Conservation (phyloP, 1,140 invertebrate species). For the Sarcophaga bullata region DNA sequence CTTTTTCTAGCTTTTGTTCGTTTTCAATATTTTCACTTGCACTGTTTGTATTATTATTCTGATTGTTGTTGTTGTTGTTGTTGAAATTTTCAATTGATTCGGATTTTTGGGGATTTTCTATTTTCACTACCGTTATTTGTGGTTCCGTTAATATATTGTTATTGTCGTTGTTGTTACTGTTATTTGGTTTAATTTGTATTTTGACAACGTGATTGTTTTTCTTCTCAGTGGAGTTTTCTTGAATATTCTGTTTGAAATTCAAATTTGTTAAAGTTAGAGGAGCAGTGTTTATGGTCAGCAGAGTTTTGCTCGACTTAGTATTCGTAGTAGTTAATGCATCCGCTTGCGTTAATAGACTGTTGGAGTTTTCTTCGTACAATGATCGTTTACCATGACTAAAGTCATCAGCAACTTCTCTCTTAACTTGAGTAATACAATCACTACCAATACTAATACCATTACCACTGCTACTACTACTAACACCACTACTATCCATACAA, state of each 20-base stretch:
- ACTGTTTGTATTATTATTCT: neutral
- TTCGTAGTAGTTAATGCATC: constrained; percentile 43
- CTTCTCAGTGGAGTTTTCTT: constrained; percentile 4
- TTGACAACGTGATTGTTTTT: constrained; percentile 53
- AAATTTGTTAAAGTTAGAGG: neutral
- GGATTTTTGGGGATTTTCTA: constrained; percentile 45
- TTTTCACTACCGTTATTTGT: constrained; percentile 48
- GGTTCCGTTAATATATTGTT: constrained; percentile 41
- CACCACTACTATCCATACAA: neutral
- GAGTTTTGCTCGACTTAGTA: constrained; percentile 49
- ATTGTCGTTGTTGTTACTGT: constrained; percentile 44
- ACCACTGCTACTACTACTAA: neutral
- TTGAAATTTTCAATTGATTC: constrained; percentile 11
- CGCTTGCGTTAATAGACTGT: constrained; percentile 43
- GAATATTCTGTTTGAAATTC: constrained; percentile 44
- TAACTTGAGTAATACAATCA: constrained; percentile 19
- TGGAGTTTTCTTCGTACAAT: constrained; percentile 48
- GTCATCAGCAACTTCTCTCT: constrained; percentile 29
- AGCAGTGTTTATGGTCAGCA: constrained; percentile 57
- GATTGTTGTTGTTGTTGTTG: constrained; percentile 15
- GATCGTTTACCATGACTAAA: constrained; percentile 55
- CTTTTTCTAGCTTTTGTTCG: constrained; percentile 16
- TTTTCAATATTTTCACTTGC: constrained; percentile 34
- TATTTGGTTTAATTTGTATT: constrained; percentile 58
- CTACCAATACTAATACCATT: neutral